Percentiles rank a stretch among this genome's conserved stretches.
phyloP scores from a whole-genome alignment of 2,888 invertebrate species.

The Leptopilina drosophilae region DNA sequence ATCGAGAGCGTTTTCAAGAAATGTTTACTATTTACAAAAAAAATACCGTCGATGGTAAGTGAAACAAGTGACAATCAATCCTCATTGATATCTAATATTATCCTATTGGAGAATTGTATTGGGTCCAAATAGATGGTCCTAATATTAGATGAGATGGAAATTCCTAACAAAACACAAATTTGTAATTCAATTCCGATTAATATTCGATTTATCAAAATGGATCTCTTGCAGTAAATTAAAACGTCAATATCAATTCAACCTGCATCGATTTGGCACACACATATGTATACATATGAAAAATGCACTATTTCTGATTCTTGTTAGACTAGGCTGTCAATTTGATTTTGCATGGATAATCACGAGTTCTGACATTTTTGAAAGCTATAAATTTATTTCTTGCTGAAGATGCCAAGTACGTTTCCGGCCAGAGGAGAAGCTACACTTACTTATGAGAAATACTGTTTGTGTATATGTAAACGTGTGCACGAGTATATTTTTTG shows the following conservation, averaged over 20 bases:
- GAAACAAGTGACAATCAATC: too few relatives aligned
- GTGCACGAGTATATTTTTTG: not conserved
- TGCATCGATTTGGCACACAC: not conserved
- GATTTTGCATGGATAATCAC: constrained; percentile 34
- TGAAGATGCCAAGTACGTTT: constrained; percentile 33
- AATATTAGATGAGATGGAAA: too few relatives aligned
- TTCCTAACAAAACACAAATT: too few relatives aligned
- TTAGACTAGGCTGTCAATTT: constrained; percentile 8
- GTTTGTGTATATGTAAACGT: not conserved
- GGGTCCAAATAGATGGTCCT: too few relatives aligned
- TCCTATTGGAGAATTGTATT: too few relatives aligned
- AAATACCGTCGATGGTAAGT: too few relatives aligned
- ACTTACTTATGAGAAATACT: not conserved
- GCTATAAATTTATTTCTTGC: constrained; percentile 36
- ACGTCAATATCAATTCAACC: constrained; percentile 15
- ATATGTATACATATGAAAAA: constrained; percentile 1
- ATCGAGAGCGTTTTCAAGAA: too few relatives aligned
- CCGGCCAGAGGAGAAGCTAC: not conserved
- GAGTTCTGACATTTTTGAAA: constrained; percentile 30
- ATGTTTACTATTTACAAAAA: too few relatives aligned
- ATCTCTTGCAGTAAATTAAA: constrained; percentile 13
- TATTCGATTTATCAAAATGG: constrained; percentile 8
- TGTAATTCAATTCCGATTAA: not conserved
- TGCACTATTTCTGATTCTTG: constrained; percentile 22
- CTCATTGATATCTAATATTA: too few relatives aligned